Base-by-base conservation (phyloP, 1,140 invertebrate genomes). In the Acromyrmex charruanus region DNA sequence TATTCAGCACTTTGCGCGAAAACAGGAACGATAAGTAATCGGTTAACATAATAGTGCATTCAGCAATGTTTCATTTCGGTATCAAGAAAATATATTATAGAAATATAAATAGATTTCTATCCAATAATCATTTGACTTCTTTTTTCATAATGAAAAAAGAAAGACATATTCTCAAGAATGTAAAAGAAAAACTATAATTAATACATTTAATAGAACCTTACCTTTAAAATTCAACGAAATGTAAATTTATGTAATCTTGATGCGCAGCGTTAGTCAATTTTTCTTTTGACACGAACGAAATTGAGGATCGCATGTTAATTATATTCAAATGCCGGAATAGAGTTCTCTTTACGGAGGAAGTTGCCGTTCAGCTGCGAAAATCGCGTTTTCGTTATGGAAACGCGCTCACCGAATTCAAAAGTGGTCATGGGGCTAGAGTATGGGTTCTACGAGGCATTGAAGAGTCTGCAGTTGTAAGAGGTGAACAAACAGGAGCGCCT, bases 1-100 rank as follows among this genome's bases (percentile, higher is more conserved):
- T 94, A 93, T 87, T 87, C 91, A 74, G 80, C 89, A 86, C 87
- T 93, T 94, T 94, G 81, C 91, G 87, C 86, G 79, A 89, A 91
- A 93, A 88, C 87, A 92, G 87, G 88, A 74, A 87, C 86, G 88
- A 80, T 81, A 81, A 68, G 49, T 92, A 87, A 93, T 92, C 87
- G 66, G 39, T 39, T 44, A 44, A 44, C 39, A 44, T 44, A 44
- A 44, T 44, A 44, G 39, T 44, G 9, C 9, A 35, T 59, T 82
- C 66, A 82, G 53, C 25, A n/a, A 3, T 51, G 68, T 55, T 16
- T 25, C 25, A n/a, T 59, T 82, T 82, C 18, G 79, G 44, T 25
- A 28, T 28, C 35, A 21, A 58, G 31, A 72, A 14, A 72, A 18
- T 53, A 7, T 12, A 31, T 82, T 82, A 72, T 72, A 18, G 18